Evolutionary conservation across 2,113 vertebrate genomes (phyloP), one percentile per base, ranked within the genome.

Genomic region (Capreolus pygargus): DNA sequence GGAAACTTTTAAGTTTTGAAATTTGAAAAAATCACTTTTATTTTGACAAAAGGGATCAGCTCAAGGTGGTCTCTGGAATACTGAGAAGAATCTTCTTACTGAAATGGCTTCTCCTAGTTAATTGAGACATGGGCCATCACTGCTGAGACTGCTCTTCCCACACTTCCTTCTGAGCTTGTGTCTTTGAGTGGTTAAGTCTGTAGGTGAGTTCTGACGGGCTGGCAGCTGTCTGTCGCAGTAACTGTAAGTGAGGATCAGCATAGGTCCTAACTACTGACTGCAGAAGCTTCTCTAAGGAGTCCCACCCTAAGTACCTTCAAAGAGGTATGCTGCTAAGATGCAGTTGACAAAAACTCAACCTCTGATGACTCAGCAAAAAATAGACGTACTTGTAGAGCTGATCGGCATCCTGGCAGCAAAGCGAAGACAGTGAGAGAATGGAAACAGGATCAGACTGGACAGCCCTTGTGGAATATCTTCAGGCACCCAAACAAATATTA

Each of bases 21-120:
- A 67, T 90, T 90, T 78, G 14, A 78, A 43, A 43, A 95, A 30
- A 74, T 60, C 17, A 28, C 14, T 94, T 96, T 79, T 88, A 83
- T 95, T 97, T 97, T 94, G 78, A 92, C 21, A 86, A 39, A 85
- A 86, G 86, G 85, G 92, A 30, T 86, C 81, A 92, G 86, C 43
- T 86, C 76, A 93, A 82, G 79, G 21, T 70, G 55, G 2, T 89
- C 5, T 60, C 19, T 92, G 64, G 45, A 67, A 70, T 52, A 43
- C 5, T 50, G 30, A 93, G 16, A 21, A 11, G 47, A 84, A 43
- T 76, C 83, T 96, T 87, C 47, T 27, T 74, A 9, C 47, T 47
- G 28, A 89, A 89, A 50, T 45, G 10, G 1, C 52, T 82, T 93
- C 43, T 54, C 23, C 16, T 43, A 12, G 33, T 86, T 70, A n/a